Percentiles rank a stretch among this genome's conserved stretches.
Conservation (phyloP, 2,888 invertebrate species). For the Myathropa florea region DNA sequence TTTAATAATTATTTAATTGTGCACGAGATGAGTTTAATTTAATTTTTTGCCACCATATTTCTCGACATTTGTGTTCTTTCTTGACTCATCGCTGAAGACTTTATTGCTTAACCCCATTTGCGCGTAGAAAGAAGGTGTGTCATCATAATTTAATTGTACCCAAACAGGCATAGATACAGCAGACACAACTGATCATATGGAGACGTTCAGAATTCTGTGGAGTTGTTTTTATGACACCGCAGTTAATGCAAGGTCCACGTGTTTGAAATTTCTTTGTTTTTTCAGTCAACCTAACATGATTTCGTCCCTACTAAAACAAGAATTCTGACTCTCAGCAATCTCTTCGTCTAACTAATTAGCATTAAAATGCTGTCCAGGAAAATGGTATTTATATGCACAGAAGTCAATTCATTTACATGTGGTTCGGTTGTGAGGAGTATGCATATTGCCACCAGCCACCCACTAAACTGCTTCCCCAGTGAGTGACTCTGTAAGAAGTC, state of each 20-base stretch:
- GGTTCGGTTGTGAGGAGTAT: background rate
- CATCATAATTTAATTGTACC: background rate
- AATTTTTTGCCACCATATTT: background rate
- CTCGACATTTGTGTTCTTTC: background rate
- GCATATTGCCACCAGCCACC: background rate
- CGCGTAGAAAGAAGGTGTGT: background rate
- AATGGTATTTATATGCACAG: background rate
- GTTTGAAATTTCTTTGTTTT: background rate
- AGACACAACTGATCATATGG: background rate
- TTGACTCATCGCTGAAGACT: background rate
- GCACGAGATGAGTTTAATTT: background rate
- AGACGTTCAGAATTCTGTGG: background rate
- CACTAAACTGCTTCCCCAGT: background rate
- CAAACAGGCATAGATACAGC: background rate
- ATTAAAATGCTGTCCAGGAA: background rate
- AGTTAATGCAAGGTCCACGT: background rate
- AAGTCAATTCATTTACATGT: background rate
- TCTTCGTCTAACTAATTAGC: background rate
- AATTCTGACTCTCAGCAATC: too few species aligned
- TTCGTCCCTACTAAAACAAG: background rate
- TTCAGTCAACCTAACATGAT: background rate
- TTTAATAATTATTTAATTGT: background rate
- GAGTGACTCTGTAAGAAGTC: too few species aligned
- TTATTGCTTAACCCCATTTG: background rate
- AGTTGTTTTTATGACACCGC: background rate